These are phyloP conservation scores for Pseudomyrmex dendroicus DNA, from an alignment of 1,140 invertebrate genomes.

Conservation along the genomic window DNA sequence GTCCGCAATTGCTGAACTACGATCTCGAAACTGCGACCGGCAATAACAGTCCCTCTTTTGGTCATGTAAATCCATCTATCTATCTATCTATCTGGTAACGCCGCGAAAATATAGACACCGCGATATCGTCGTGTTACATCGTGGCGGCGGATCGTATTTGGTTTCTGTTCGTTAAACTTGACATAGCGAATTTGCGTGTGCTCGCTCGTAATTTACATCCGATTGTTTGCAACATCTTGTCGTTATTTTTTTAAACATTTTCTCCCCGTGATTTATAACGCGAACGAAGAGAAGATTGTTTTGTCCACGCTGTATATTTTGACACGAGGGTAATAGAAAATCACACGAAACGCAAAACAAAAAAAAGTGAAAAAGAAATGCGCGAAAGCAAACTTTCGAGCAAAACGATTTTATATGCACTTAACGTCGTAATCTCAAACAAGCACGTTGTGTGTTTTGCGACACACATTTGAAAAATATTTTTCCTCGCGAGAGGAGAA, in stretches of 20 bases:
- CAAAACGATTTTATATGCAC: too few relatives aligned
- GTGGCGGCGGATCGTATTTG: not conserved
- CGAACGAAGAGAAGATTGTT: too few relatives aligned
- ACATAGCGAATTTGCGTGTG: not conserved
- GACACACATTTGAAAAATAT: not conserved
- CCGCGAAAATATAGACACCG: slow-evolving; percentile 13
- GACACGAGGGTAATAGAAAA: too few relatives aligned
- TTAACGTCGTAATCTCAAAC: not conserved
- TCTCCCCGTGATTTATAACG: too few relatives aligned
- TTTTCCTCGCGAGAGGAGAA: not conserved
- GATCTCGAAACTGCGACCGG: slow-evolving; percentile 15
- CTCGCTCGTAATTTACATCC: not conserved
- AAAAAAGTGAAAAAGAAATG: not conserved
- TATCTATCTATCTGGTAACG: slow-evolving; percentile 35
- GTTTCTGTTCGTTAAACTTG: slow-evolving; percentile 13
- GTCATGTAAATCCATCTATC: slow-evolving; percentile 53
- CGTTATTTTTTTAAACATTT: too few relatives aligned
- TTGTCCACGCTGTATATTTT: too few relatives aligned
- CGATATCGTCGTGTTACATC: slow-evolving; percentile 30
- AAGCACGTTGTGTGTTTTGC: too few relatives aligned
- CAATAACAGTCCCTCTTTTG: slow-evolving; percentile 29
- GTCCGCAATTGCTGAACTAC: slow-evolving; percentile 38
- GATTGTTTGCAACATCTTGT: too few relatives aligned
- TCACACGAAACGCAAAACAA: too few relatives aligned
- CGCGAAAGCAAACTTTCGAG: too few relatives aligned